Evolutionary conservation across 1,140 invertebrate species (phyloP).

Genomic region (Cydia pomonella): DNA sequence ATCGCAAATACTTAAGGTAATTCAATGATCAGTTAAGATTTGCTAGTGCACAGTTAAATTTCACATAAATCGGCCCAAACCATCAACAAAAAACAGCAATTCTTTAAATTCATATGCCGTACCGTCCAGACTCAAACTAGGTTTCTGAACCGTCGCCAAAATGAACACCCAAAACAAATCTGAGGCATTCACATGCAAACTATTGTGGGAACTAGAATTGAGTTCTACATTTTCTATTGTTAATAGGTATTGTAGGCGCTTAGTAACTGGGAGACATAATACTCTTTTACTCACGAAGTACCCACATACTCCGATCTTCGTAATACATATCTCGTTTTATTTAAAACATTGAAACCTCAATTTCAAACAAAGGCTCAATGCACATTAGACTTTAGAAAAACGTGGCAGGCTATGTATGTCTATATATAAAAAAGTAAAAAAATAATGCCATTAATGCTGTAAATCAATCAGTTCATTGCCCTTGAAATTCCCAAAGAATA

Average conservation of each 20-base stretch:
- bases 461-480: not conserved
- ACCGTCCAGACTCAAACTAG: not conserved
- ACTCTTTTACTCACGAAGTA: not conserved
- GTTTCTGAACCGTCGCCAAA: constrained; percentile 13
- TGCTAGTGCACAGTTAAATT: too few species aligned
- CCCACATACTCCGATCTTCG: not conserved
- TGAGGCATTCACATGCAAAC: constrained; percentile 7
- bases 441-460: not conserved
- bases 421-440: not conserved
- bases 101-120: not conserved
- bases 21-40: too few species aligned
- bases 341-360: not conserved
- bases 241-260: not conserved
- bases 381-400: too few species aligned
- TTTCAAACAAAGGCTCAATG: too few species aligned
- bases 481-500: constrained; percentile 1
- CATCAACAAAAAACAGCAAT: too few species aligned
- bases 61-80: too few species aligned
- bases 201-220: constrained; percentile 8
- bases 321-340: not conserved
- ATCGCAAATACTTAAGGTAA: too few species aligned
- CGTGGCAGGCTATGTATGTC: too few species aligned
- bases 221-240: not conserved
- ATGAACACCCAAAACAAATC: constrained; percentile 11
- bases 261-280: not conserved